These are phyloP conservation scores for Nothocercus nigrocapillus DNA, from an alignment of 2,113 vertebrate species.

Conservation along the genomic window DNA sequence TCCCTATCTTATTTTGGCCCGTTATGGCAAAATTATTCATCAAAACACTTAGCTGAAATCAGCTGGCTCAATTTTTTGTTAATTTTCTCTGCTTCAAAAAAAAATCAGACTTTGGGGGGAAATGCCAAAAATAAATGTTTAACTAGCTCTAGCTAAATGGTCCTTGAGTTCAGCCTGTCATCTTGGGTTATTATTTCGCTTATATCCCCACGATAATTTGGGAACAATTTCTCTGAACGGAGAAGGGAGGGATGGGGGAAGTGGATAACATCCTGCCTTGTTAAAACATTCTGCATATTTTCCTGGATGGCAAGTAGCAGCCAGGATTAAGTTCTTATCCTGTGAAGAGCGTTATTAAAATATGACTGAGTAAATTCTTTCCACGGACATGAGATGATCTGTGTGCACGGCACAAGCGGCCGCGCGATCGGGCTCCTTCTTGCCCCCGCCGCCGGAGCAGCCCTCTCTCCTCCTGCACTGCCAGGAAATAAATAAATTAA, in stretches of 20 bases:
- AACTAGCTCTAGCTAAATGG: constrained; percentile 10
- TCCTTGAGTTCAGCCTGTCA: neutral
- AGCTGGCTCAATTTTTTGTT: constrained; percentile 30
- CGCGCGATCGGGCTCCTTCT: neutral
- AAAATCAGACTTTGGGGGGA: neutral
- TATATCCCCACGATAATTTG: neutral
- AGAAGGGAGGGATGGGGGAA: neutral
- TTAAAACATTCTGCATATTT: neutral
- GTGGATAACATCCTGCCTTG: neutral
- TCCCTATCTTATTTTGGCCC: constrained; percentile 49
- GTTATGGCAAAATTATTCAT: constrained; percentile 62
- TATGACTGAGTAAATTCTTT: neutral
- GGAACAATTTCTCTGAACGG: neutral
- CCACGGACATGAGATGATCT: neutral
- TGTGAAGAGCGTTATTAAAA: neutral
- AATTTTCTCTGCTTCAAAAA: constrained; percentile 40
- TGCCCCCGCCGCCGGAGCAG: neutral
- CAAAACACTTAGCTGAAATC: constrained; percentile 66
- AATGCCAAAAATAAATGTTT: constrained; percentile 35
- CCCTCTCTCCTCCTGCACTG: neutral
- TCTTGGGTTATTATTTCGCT: neutral
- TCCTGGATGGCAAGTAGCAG: neutral
- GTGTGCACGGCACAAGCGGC: neutral
- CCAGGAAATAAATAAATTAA: too few species aligned
- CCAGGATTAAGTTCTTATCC: neutral